Evolutionary conservation across 64 coral and sea anemone species (phyloP).

Genomic region (Actinia tenebrosa): DNA sequence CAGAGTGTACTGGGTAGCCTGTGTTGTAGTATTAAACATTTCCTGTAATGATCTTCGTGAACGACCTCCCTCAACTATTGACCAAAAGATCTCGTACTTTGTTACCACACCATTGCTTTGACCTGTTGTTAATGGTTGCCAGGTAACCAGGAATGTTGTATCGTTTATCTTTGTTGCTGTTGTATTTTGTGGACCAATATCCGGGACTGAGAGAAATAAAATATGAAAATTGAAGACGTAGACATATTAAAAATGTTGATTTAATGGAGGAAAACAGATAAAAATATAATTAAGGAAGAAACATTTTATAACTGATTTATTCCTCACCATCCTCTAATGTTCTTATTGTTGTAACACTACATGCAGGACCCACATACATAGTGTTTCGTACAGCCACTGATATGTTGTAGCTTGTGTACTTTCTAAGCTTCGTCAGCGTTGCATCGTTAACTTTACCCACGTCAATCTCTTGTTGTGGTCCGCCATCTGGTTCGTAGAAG

Average conservation of each 20-base stretch:
- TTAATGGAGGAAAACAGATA: no score
- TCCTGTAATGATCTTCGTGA: not conserved
- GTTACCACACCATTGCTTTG: constrained; percentile 4
- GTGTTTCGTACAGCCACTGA: not conserved
- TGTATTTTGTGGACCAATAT: not conserved
- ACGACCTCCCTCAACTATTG: not conserved
- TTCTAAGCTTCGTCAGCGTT: no score
- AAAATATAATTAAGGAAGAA: no score
- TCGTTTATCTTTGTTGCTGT: not conserved
- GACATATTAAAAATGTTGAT: no score
- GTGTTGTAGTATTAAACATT: not conserved
- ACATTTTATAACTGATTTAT: no score
- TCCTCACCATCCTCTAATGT: not conserved
- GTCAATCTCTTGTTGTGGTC: no score
- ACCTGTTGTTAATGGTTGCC: not conserved
- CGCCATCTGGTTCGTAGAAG: no score
- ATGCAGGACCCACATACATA: not conserved
- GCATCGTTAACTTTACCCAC: no score
- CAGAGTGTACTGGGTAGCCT: not conserved
- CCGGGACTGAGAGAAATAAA: not conserved
- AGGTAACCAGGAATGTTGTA: not conserved
- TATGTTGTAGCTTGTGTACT: not conserved
- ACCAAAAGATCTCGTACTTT: not conserved
- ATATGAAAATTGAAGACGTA: not conserved
- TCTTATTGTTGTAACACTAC: not conserved